Base-by-base conservation (phyloP, 2,797 vertebrate genomes). In the Cynopterus sphinx region DNA sequence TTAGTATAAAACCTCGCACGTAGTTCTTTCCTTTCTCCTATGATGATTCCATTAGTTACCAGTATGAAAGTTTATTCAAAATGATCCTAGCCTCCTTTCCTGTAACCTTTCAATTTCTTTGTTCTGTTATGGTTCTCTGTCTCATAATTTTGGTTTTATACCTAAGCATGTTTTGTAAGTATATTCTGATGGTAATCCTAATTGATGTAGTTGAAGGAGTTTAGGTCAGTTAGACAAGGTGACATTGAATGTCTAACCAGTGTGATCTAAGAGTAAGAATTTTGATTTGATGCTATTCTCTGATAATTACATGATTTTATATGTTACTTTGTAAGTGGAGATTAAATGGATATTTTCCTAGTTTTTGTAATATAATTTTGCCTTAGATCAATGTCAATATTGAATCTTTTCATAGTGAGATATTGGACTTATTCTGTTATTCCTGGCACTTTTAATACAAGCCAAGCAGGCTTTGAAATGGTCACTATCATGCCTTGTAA, bases 251-350 rank as follows among this genome's bases (percentile, higher is more conserved):
- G 61, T 59, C 59, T 83, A 41, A 84, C n/a, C 39, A 31, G 2
- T 67, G 51, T 92, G 19, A 33, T 92, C 21, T 74, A 88, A 65
- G 51, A 84, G 28, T 51, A 73, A 91, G 22, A 77, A 87, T 68
- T 87, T 83, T 87, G 49, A 73, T 39, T 91, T 84, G 63, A 33
- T 67, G 26, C 16, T 84, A 8, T 85, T 73, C 41, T 82, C 46
- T 88, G 24, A 67, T 57, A 49, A 85, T 89, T 74, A 33, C 6
- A n/a, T 92, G 70, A 90, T 51, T 68, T 43, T 36, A 59, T 88
- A 13, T 79, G 88, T 84, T 78, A 28, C 49, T 96, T 88, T 87
- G 31, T 84, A 91, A 87, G 8, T 89, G 33, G 49, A 74, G 9
- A 61, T 67, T 79, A 89, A 79, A 53, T 67, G 9, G 33, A 67